A percentile compares a stretch with the other conserved stretches of the same genome.
Conservation (phyloP, 2,113 vertebrate genomes). For the Albula glossodonta region DNA sequence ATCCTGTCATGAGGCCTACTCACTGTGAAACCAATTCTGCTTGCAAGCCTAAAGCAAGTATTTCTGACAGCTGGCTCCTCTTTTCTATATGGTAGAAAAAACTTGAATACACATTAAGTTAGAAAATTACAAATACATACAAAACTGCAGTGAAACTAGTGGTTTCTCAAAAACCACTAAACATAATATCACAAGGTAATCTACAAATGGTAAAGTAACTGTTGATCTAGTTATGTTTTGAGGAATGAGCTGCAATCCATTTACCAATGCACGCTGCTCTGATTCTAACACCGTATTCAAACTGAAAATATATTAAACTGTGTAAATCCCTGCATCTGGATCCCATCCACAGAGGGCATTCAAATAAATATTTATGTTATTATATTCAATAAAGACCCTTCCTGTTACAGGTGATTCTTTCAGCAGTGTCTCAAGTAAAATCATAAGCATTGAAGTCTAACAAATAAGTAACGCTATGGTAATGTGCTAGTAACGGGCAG, state of each 20-base stretch:
- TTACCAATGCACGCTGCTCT: neutral
- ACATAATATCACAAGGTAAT: neutral
- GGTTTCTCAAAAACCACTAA: neutral
- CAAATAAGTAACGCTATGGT: no score
- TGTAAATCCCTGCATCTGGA: neutral
- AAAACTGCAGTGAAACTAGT: neutral
- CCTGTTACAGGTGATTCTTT: no score
- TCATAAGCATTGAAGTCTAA: no score
- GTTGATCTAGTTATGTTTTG: neutral
- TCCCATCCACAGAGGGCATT: neutral
- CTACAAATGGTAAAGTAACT: neutral
- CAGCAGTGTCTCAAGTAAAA: no score
- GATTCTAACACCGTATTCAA: neutral
- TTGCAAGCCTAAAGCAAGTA: neutral
- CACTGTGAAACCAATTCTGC: constrained; percentile 4
- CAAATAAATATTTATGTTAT: neutral
- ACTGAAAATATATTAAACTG: neutral
- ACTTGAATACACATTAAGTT: neutral
- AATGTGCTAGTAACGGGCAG: no score
- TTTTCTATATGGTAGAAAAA: neutral
- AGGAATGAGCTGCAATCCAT: neutral
- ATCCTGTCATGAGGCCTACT: neutral
- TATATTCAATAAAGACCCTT: no score
- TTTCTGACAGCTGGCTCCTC: neutral
- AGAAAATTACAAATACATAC: neutral